phyloP scores from a whole-genome alignment of 2,113 vertebrate species.

The Pyrgilauda ruficollis region DNA sequence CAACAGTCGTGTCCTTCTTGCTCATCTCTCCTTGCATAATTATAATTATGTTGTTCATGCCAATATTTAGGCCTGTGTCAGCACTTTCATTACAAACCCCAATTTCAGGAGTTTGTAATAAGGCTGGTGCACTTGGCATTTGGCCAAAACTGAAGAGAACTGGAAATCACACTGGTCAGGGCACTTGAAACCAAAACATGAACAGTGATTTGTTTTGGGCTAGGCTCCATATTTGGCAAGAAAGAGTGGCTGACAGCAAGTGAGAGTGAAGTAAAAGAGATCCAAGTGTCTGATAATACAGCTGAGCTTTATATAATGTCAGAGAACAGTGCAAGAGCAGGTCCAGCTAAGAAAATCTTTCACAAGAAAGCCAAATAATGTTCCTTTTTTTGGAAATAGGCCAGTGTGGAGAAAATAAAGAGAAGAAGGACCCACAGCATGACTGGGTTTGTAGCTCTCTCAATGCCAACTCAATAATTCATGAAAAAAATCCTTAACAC shows the following conservation, averaged over 20 bases:
- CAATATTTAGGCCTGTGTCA: conserved; percentile 40
- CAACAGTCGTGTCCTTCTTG: not conserved
- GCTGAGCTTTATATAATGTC: not conserved
- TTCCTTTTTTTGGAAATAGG: not conserved
- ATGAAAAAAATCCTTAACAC: not conserved
- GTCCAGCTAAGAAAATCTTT: conserved; percentile 8
- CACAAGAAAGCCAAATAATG: not conserved
- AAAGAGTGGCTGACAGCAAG: conserved; percentile 20
- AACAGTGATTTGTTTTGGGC: conserved; percentile 36
- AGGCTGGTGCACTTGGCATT: conserved; percentile 16
- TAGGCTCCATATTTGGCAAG: conserved; percentile 9
- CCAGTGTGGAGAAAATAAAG: not conserved
- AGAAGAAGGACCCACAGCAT: not conserved
- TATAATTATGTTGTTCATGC: not conserved
- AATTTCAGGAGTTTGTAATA: not conserved
- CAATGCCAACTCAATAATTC: not conserved
- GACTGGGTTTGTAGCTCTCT: not conserved
- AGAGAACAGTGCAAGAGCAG: not conserved
- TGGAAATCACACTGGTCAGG: conserved; percentile 31
- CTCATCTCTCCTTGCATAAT: conserved; percentile 43
- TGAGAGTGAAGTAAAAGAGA: not conserved
- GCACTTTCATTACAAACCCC: conserved; percentile 36
- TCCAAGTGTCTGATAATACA: not conserved
- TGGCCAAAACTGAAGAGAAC: not conserved
- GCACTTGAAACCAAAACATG: conserved; percentile 12